Conservation (phyloP, 1,140 invertebrate genomes). For the Zaprionus kolodkinae region DNA sequence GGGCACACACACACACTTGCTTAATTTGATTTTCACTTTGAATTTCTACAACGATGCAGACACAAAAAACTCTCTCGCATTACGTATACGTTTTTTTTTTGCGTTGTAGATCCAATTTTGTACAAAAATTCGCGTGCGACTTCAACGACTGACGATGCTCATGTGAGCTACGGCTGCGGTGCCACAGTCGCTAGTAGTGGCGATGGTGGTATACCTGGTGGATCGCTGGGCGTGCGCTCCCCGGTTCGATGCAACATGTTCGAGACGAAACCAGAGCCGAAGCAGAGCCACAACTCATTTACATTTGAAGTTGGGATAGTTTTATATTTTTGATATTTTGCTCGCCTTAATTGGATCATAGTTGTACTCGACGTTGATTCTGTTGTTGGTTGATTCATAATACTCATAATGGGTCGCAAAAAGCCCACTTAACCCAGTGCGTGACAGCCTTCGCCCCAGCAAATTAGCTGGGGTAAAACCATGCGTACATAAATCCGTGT, state of each 20-base stretch:
- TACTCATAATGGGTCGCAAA: slow-evolving; percentile 44
- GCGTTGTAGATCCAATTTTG: slow-evolving; percentile 48
- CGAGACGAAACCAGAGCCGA: slow-evolving; percentile 16
- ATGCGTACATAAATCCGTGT: slow-evolving; percentile 20
- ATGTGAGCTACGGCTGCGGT: slow-evolving; percentile 53
- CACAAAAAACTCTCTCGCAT: slow-evolving; percentile 63
- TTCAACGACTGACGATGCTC: slow-evolving; percentile 65
- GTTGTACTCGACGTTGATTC: slow-evolving; percentile 51
- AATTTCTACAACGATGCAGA: slow-evolving; percentile 53
- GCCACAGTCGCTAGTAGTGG: slow-evolving; percentile 27
- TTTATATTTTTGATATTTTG: slow-evolving; percentile 21
- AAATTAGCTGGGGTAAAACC: slow-evolving; percentile 71
- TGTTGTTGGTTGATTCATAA: slow-evolving; percentile 59
- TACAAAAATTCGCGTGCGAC: slow-evolving; percentile 74
- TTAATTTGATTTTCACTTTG: slow-evolving; percentile 76
- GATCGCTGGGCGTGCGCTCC: slow-evolving; percentile 1
- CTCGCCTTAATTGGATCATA: slow-evolving; percentile 62
- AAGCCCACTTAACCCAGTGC: slow-evolving; percentile 56
- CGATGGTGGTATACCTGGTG: slow-evolving; percentile 6
- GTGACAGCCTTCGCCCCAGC: slow-evolving; percentile 60
- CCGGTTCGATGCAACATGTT: slow-evolving; percentile 60
- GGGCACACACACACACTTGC: slow-evolving; percentile 29
- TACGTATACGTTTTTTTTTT: slow-evolving; percentile 30
- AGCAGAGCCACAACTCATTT: background rate
- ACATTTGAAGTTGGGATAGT: slow-evolving; percentile 6